phyloP scores from a whole-genome alignment of 2,113 vertebrate species.

The Triplophysa siluroides region DNA sequence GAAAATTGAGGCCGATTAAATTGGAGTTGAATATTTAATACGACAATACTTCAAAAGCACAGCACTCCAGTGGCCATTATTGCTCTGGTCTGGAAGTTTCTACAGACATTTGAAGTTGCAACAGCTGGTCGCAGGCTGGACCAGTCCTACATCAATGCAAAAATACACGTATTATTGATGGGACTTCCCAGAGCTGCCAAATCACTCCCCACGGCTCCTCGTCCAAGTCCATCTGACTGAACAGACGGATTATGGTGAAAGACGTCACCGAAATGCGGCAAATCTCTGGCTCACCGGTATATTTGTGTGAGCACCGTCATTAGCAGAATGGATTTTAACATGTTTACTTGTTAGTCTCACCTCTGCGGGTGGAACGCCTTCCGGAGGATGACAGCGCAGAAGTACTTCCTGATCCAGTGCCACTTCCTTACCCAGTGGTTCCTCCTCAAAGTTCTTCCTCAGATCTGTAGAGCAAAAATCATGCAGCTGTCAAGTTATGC shows the following conservation, averaged over 20 bases:
- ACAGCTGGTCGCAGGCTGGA: slow-evolving; percentile 68
- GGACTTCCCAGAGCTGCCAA: slow-evolving; percentile 68
- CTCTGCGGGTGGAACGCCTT: slow-evolving; percentile 92
- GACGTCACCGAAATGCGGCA: slow-evolving; percentile 32
- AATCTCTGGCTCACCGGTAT: slow-evolving; percentile 58
- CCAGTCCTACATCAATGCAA: slow-evolving; percentile 61
- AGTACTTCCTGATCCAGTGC: slow-evolving; percentile 93
- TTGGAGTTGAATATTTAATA: slow-evolving; percentile 41
- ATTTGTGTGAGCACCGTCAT: slow-evolving; percentile 73
- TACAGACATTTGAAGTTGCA: slow-evolving; percentile 55
- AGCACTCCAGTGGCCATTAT: slow-evolving; percentile 63
- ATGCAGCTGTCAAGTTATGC: background rate
- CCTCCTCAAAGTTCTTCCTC: slow-evolving; percentile 97
- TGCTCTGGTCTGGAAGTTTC: slow-evolving; percentile 62
- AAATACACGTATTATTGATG: slow-evolving; percentile 76
- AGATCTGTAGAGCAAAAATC: slow-evolving; percentile 77
- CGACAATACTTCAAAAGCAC: slow-evolving; percentile 57
- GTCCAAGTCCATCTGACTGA: slow-evolving; percentile 66
- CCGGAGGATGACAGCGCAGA: slow-evolving; percentile 91
- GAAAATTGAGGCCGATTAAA: slow-evolving; percentile 13
- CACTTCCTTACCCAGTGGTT: slow-evolving; percentile 90
- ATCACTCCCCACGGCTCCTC: slow-evolving; percentile 62
- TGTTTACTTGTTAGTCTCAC: slow-evolving; percentile 74
- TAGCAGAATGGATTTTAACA: slow-evolving; percentile 66
- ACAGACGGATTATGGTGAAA: slow-evolving; percentile 62